phyloP scores from a whole-genome alignment of 1,140 invertebrate genomes.

The Yoshiicerus persimilis region DNA sequence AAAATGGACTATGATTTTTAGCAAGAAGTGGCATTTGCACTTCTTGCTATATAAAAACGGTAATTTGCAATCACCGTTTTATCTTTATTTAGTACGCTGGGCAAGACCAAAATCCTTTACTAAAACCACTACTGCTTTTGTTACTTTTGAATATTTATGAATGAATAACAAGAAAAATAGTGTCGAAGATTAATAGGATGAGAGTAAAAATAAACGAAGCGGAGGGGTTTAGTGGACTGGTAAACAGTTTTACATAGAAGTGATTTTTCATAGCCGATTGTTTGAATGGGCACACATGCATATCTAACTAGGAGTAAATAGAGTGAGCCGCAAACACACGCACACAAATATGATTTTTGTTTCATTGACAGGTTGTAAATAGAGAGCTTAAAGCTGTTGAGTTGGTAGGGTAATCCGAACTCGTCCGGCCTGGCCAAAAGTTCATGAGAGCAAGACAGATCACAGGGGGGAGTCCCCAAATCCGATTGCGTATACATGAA shows the following conservation, averaged over 20 bases:
- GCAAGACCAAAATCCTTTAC: no score
- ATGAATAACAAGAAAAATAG: neutral
- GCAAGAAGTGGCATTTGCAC: no score
- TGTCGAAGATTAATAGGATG: neutral
- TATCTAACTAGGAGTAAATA: conserved; percentile 22
- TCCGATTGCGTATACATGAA: conserved; percentile 16
- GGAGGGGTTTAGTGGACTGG: neutral
- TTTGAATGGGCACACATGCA: conserved; percentile 2
- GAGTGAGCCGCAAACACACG: conserved; percentile 16
- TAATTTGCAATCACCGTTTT: neutral
- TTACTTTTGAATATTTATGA: neutral
- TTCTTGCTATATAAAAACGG: neutral
- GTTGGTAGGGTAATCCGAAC: neutral
- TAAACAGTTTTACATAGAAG: neutral
- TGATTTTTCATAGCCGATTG: neutral
- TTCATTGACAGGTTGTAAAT: conserved; percentile 29
- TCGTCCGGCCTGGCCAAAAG: neutral
- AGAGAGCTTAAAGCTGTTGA: conserved; percentile 24
- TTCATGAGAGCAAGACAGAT: conserved; percentile 4
- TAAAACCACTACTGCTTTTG: no score
- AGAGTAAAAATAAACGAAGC: neutral
- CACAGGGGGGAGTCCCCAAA: conserved; percentile 10
- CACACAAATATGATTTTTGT: conserved; percentile 14
- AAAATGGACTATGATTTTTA: no score
- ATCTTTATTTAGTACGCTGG: no score